Base-by-base conservation (phyloP, 2,888 invertebrate genomes). In the Parochlus steinenii region DNA sequence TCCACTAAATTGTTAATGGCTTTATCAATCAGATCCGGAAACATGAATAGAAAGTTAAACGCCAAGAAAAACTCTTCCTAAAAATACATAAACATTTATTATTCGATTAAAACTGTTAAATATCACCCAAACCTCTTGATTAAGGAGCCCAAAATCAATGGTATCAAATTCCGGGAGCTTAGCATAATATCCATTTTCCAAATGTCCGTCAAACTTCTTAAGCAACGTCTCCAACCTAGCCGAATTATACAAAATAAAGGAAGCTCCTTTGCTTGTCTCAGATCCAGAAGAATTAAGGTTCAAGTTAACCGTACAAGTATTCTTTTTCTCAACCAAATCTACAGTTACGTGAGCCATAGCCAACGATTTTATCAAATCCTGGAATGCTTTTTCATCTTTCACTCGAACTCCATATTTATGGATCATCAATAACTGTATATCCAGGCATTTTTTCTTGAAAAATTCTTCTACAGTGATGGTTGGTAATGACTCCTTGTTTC, bases 31-130 rank as follows among this genome's bases (percentile, higher is more conserved):
- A 75, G 45, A n/a, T 61, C 52, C 1, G 78, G 74, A 48, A 74
- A 72, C n/a, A n/a, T n/a, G 31, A 79, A 52, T 37, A 82, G 58
- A 44, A 67, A 78, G 41, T 70, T 73, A 48, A 67, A 78, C 26
- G 80, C 51, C 4, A 83, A 50, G 41, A 65, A 64, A 83, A 82
- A 83, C 62, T 83, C 82, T 45, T 80, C 77, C 80, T 81, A n/a
- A n/a, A n/a, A n/a, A n/a, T n/a, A n/a, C n/a, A n/a, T n/a, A n/a
- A n/a, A n/a, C n/a, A n/a, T n/a, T n/a, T n/a, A n/a, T n/a, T n/a
- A n/a, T n/a, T n/a, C n/a, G n/a, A n/a, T n/a, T n/a, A n/a, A n/a
- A n/a, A n/a, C n/a, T n/a, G n/a, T n/a, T n/a, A n/a, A n/a, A n/a
- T n/a, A n/a, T n/a, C n/a, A n/a, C n/a, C n/a, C n/a, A n/a, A n/a